Base-by-base conservation (phyloP, 2,113 vertebrate species). In the Chloroceryle aenea region DNA sequence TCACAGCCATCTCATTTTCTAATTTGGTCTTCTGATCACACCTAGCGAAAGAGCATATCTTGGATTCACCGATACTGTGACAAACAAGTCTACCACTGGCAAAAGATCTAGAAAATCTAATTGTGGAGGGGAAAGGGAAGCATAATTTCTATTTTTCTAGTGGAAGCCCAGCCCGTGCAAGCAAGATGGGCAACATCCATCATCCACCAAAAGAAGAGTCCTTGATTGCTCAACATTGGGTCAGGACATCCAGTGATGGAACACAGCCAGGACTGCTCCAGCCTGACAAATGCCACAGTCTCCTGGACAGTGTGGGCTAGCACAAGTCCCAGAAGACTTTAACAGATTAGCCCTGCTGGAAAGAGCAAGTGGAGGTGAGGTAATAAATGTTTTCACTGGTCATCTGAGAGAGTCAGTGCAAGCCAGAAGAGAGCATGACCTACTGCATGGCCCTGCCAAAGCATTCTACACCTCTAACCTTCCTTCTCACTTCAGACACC, bases 321-420 rank as follows among this genome's bases (percentile, higher is more conserved):
- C 42, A 32, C 69, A 85, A 75, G 30, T 43, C 58, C 58, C 53
- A 64, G 67, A 75, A 83, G 50, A 30, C 25, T 20, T 79, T 21
- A 34, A 68, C 22, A 55, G 40, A 59, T 59, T 34, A 59, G n/a
- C 56, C 55, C n/a, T 59, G 32, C 20, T 59, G 56, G n/a, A 34
- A 59, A 59, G 32, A 59, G 21, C n/a, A 59, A 34, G 56, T 59
- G 56, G n/a, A 59, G 32, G 56, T 23, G 22, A 34, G 56, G n/a
- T 59, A 23, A 58, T 58, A 58, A 36, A 56, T 88, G 61, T 36
- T 92, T 96, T 88, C 78, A 58, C 68, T 88, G 58, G 42, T 69
- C 67, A 43, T 34, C 74, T 86, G 23, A n/a, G 23, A 59, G 36
- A 76, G n/a, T 26, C 32, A 40, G 48, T 7, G 18, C 27, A 63